Conservation (phyloP, 2,113 vertebrate genomes). For the Carassius carassius region DNA sequence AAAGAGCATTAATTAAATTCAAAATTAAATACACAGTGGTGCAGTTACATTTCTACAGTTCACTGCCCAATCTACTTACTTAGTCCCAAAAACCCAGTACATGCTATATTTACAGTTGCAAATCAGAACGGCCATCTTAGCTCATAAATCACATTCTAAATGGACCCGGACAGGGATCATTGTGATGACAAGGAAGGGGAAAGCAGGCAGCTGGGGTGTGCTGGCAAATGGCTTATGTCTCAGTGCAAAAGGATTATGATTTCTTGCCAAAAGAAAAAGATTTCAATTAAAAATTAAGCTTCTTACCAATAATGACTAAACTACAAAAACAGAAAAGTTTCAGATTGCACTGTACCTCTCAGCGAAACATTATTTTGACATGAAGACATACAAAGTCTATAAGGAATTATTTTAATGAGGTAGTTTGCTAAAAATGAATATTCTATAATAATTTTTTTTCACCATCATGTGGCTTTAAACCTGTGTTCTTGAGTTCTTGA, state of each 20-base stretch:
- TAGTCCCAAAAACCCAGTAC: background rate
- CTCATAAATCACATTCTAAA: conserved; percentile 48
- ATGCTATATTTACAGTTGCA: background rate
- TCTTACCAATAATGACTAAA: background rate
- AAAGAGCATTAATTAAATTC: background rate
- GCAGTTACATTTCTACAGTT: background rate
- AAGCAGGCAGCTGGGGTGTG: conserved; percentile 63
- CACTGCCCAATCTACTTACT: background rate
- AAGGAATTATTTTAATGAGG: no score
- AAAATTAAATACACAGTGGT: background rate
- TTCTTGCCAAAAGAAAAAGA: background rate
- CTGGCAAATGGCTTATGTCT: conserved; percentile 42
- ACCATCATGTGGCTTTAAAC: background rate
- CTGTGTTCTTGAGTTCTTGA: background rate
- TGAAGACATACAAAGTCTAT: background rate
- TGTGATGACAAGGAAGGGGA: conserved; percentile 35
- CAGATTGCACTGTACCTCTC: background rate
- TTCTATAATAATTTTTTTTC: background rate
- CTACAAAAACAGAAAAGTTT: background rate
- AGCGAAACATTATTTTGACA: background rate
- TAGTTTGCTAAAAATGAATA: background rate
- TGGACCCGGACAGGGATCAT: conserved; percentile 43
- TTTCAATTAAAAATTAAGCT: background rate
- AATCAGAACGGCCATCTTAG: conserved; percentile 37
- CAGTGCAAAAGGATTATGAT: conserved; percentile 36